Evolutionary conservation across 2,113 vertebrate species (phyloP).

Genomic region (Phycodurus eques): DNA sequence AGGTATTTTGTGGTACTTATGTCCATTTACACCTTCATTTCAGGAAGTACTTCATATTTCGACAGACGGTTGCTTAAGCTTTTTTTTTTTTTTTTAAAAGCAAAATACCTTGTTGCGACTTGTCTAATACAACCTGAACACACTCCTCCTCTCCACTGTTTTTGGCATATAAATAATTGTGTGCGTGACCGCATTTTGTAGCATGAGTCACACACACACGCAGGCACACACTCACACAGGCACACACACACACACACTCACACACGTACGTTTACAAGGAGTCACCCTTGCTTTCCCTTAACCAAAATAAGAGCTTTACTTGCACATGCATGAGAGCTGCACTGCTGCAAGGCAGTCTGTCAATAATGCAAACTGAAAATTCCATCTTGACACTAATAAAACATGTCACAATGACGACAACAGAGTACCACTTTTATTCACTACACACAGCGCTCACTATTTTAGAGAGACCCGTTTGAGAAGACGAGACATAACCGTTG

Average conservation of each 20-base stretch:
- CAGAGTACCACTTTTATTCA: background rate
- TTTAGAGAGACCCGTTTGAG: background rate
- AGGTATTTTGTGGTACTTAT: conserved; percentile 36
- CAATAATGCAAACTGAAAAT: background rate
- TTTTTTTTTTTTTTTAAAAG: background rate
- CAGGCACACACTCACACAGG: background rate
- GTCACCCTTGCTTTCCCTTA: conserved; percentile 22
- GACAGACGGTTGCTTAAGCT: too few relatives aligned
- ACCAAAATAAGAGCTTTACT: background rate
- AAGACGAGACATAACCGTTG: too few relatives aligned
- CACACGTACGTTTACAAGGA: conserved; percentile 22
- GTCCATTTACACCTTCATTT: background rate
- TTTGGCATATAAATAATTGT: background rate
- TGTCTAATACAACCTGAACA: background rate
- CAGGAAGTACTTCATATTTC: too few relatives aligned
- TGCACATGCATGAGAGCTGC: background rate
- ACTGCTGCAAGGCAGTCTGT: background rate
- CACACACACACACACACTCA: background rate
- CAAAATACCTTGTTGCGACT: background rate
- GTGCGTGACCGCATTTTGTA: background rate
- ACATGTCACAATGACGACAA: background rate
- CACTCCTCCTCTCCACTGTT: background rate
- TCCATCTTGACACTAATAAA: background rate
- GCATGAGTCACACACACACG: conserved; percentile 3
- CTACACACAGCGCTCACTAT: background rate